Base-by-base conservation (phyloP, 2,797 vertebrate genomes). In the Catharus ustulatus region DNA sequence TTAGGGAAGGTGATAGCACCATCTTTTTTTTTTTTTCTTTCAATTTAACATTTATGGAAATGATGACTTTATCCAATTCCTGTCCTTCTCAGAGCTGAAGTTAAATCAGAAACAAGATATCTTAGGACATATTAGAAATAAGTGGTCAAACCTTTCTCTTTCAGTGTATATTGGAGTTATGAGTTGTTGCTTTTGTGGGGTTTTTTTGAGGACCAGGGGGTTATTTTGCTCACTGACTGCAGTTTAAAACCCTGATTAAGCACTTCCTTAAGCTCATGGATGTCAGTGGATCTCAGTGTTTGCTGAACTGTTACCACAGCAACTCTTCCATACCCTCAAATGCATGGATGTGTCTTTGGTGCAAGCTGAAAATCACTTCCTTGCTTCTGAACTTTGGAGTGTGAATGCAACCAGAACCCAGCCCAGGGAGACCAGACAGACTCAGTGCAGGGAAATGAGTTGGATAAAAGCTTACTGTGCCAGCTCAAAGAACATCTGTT, bases 1-100 rank as follows among this genome's bases (percentile, higher is more conserved):
- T 91, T 84, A 94, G 13, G 17, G 62, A 74, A 94, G 83, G 89
- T 93, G 92, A 87, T 54, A 78, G 29, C 30, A 63, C 19, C 64
- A 58, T 54, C 15, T 1, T 42, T 36, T 55, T 34, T 34, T 36
- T 52, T 49, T 32, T 34, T 36, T 43, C 54, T 42, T n/a, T 7
- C 8, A 45, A 27, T 17, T 68, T 64, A 34, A 6, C 36, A 13
- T 87, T 86, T 38, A 43, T 69, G 57, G 55, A 83, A 85, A 55
- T 34, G 1, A 68, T 57, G 36, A 6, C 9, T 80, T 76, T 49
- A 61, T 73, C 36, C 11, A 13, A 10, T 30, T 68, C n/a, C 24
- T 64, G 5, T 32, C 42, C 19, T 85, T 38, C 75, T 72, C 36
- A n/a, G 63, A 87, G 32, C 3, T 52, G 73, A 91, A 88, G 45